These are phyloP conservation scores for Netelia virgata DNA, from an alignment of 2,888 invertebrate species.

Conservation along the genomic window DNA sequence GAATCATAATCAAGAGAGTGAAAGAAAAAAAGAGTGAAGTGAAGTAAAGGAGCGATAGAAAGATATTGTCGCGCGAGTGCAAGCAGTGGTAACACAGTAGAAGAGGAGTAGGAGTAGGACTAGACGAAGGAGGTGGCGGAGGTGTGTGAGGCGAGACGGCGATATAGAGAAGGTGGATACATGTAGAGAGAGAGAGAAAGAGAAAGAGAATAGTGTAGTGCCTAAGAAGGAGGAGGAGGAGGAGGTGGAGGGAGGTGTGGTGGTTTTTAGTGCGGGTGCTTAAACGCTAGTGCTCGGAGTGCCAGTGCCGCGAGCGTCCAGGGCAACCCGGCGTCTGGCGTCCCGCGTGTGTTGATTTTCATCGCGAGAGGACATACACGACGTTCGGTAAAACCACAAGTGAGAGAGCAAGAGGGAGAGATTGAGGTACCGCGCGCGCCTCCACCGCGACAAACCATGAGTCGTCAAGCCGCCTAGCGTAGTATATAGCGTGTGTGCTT, in stretches of 20 bases:
- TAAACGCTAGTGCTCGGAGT: conserved; percentile 61
- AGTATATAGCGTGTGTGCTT: conserved; percentile 70
- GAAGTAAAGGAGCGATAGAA: conserved; percentile 6
- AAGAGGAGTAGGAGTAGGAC: conserved; percentile 49
- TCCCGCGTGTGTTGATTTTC: conserved; percentile 57
- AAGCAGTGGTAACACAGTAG: conserved; percentile 47
- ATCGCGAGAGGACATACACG: conserved; percentile 13
- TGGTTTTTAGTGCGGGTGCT: conserved; percentile 63
- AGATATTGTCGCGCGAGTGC: conserved; percentile 50
- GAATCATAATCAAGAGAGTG: conserved; percentile 5
- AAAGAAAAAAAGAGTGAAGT: background rate
- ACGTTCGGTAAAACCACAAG: conserved; percentile 11
- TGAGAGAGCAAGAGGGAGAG: background rate
- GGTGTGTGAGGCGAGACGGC: conserved; percentile 62
- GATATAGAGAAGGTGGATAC: conserved; percentile 59
- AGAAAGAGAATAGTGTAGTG: conserved; percentile 53
- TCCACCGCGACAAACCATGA: conserved; percentile 67
- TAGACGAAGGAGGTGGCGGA: conserved; percentile 41
- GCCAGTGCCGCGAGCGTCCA: conserved; percentile 65
- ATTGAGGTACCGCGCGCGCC: conserved; percentile 30
- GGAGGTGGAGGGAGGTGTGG: conserved; percentile 38
- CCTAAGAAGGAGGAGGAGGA: conserved; percentile 21
- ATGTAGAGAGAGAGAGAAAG: conserved; percentile 38
- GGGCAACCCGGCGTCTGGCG: conserved; percentile 69
- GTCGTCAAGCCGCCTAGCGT: conserved; percentile 82